phyloP scores from a whole-genome alignment of 2,888 invertebrate species.

The Seira ritae region DNA sequence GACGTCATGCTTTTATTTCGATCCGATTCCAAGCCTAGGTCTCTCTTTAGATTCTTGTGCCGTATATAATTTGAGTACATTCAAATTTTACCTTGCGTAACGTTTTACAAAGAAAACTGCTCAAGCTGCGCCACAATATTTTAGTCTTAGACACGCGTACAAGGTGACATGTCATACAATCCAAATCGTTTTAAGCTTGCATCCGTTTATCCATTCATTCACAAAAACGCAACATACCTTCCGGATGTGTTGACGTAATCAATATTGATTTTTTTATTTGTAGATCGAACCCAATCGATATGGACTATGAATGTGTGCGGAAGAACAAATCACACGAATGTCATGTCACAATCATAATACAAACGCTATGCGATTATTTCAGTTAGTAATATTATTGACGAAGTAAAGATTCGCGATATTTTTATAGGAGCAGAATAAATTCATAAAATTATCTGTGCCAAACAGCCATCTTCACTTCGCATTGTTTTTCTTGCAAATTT shows the following conservation, averaged over 20 bases:
- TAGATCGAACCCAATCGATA: not conserved
- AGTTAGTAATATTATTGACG: not conserved
- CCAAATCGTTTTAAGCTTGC: not conserved
- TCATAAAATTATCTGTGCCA: not conserved
- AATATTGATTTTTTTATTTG: not conserved
- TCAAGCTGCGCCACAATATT: not conserved
- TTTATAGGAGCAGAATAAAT: not conserved
- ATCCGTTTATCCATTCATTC: slow-evolving; percentile 3
- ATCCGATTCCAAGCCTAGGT: not conserved
- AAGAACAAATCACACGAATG: not conserved
- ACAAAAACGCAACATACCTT: slow-evolving; percentile 4
- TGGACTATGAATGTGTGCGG: not conserved
- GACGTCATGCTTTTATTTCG: not conserved
- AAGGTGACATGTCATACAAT: not conserved
- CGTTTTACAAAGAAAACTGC: not conserved
- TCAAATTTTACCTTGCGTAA: not conserved
- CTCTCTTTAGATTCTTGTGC: no score
- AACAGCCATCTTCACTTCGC: not conserved
- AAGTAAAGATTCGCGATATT: not conserved
- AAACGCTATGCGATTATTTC: not conserved
- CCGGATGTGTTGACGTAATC: not conserved
- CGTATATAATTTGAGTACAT: not conserved
- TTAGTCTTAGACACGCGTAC: not conserved
- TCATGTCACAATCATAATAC: slow-evolving; percentile 7
- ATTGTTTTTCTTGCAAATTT: not conserved